These are phyloP conservation scores for Papilio polytes DNA, from an alignment of 1,140 invertebrate species.

Conservation along the genomic window DNA sequence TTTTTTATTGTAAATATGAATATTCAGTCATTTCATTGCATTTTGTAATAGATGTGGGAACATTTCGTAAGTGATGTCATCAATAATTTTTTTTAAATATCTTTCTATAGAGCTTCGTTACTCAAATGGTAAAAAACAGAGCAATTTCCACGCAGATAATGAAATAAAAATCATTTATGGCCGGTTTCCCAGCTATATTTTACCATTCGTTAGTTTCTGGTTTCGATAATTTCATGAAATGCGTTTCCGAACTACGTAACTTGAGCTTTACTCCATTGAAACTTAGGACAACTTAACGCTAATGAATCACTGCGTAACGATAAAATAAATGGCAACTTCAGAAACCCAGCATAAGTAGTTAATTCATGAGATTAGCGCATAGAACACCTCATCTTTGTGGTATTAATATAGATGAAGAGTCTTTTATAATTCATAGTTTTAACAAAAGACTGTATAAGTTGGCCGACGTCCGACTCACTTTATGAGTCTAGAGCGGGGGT, in stretches of 20 bases:
- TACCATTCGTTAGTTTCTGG: too few species aligned
- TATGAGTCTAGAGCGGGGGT: conserved; percentile 41
- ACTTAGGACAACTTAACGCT: too few species aligned
- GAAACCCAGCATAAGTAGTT: neutral
- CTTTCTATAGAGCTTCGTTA: neutral
- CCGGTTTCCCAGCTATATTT: too few species aligned
- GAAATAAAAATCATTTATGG: too few species aligned
- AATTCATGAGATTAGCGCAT: neutral
- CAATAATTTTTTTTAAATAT: too few species aligned
- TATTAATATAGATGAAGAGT: neutral
- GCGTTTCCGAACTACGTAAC: too few species aligned
- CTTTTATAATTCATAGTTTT: conserved; percentile 41
- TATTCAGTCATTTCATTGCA: neutral
- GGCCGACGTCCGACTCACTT: conserved; percentile 48
- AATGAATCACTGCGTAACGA: too few species aligned
- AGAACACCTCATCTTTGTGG: neutral
- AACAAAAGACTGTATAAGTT: conserved; percentile 42
- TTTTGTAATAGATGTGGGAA: neutral
- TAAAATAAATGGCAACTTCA: too few species aligned
- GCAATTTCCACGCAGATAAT: too few species aligned
- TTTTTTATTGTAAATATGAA: conserved; percentile 28
- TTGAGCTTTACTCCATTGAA: too few species aligned
- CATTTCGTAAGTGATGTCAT: neutral
- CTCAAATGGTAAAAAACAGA: neutral
- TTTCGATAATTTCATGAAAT: too few species aligned